Conservation (phyloP, 2,113 vertebrate genomes). For the Trinectes maculatus region DNA sequence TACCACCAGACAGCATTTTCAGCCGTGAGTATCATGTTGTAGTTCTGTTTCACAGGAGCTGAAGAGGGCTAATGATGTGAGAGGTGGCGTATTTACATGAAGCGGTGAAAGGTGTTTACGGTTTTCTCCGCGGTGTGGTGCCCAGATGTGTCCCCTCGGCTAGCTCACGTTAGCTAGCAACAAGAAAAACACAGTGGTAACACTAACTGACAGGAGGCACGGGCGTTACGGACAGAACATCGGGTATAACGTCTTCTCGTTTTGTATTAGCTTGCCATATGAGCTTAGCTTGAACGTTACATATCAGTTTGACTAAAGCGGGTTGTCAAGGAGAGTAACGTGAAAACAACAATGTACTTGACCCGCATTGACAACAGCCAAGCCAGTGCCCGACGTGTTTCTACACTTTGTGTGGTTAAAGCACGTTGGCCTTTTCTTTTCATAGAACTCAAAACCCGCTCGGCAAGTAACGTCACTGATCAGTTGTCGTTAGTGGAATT, state of each 20-base stretch:
- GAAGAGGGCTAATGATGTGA: background rate
- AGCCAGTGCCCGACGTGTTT: background rate
- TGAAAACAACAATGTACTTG: background rate
- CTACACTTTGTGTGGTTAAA: background rate
- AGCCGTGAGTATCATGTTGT: slow-evolving; percentile 32
- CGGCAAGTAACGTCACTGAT: background rate
- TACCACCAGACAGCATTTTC: background rate
- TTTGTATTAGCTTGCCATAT: too few species aligned
- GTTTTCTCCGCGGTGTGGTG: background rate
- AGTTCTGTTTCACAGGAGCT: background rate
- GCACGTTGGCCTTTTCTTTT: background rate
- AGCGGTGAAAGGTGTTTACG: background rate
- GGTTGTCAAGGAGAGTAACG: background rate
- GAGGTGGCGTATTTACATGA: background rate
- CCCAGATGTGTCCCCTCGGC: slow-evolving; percentile 41
- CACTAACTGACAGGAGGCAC: too few species aligned
- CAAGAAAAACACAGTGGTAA: background rate
- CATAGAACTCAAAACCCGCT: too few species aligned
- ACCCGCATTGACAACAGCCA: background rate
- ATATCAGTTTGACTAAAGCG: background rate
- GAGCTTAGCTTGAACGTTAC: background rate
- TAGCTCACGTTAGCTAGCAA: slow-evolving; percentile 56
- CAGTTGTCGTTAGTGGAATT: too few species aligned
- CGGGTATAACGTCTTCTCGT: background rate
- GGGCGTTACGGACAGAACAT: too few species aligned